phyloP scores from a whole-genome alignment of 2,113 vertebrate species.

The Marcusenius ussheri region DNA sequence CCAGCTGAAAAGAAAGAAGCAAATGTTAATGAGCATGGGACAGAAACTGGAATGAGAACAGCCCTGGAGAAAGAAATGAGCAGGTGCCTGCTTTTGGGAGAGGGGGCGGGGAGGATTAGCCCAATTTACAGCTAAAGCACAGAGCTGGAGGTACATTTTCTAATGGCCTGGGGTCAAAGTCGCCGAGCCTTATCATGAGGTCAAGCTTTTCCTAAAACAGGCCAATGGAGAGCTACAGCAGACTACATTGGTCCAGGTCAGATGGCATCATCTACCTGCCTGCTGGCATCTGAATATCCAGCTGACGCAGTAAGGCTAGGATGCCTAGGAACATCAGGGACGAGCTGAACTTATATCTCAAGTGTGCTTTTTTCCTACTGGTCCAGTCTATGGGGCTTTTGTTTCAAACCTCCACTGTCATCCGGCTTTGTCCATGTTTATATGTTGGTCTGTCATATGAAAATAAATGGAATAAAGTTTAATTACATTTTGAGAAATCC shows the following conservation, averaged over 20 bases:
- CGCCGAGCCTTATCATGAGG: not conserved
- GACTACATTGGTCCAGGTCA: not conserved
- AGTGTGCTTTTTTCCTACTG: not conserved
- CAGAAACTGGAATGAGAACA: not conserved
- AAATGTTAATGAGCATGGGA: not conserved
- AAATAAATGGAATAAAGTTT: not conserved
- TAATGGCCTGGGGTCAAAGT: not conserved
- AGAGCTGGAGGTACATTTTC: not conserved
- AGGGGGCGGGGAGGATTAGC: not conserved
- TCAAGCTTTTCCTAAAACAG: not conserved
- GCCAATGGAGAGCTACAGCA: not conserved
- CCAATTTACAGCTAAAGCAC: not conserved
- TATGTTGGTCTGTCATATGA: not conserved
- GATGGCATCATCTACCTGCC: not conserved
- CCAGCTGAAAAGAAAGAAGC: not conserved
- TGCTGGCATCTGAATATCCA: not conserved
- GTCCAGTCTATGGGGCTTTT: not conserved
- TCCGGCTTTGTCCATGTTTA: not conserved
- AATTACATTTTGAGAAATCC: not conserved
- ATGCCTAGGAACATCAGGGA: not conserved
- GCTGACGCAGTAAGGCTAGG: not conserved
- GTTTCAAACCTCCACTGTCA: not conserved
- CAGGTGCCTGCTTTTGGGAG: not conserved
- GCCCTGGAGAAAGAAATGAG: not conserved
- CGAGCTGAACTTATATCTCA: not conserved